A percentile compares a stretch with the other conserved stretches of the same genome.
Conservation (phyloP, 2,888 invertebrate species). For the Odontothrips loti region DNA sequence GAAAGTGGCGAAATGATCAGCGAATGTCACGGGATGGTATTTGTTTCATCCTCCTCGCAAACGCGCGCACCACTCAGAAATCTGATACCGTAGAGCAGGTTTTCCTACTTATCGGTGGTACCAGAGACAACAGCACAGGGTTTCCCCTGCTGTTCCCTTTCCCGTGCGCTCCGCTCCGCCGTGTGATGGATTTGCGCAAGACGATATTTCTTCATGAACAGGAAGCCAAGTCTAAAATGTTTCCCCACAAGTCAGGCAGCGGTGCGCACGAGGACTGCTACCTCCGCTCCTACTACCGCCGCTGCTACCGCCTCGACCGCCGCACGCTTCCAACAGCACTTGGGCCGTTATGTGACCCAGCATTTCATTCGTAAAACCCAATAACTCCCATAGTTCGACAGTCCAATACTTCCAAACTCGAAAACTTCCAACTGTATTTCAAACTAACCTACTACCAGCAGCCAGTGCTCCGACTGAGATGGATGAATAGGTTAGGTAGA, state of each 20-base stretch:
- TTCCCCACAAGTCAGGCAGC: background rate
- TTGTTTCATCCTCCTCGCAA: too few relatives aligned
- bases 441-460: constrained; percentile 17
- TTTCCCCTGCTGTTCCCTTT: too few relatives aligned
- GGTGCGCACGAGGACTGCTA: too few relatives aligned
- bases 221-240: constrained; percentile 8
- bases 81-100: too few relatives aligned
- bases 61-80: too few relatives aligned
- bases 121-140: too few relatives aligned
- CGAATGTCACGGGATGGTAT: too few relatives aligned
- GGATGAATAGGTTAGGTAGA: background rate
- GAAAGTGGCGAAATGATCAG: too few relatives aligned
- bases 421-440: constrained; percentile 26
- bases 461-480: constrained; percentile 1
- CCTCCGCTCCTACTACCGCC: too few relatives aligned
- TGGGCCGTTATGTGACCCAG: background rate
- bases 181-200: background rate
- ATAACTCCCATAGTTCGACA: constrained; percentile 5
- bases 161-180: background rate
- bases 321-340: background rate
- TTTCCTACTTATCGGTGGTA: too few relatives aligned
- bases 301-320: background rate
- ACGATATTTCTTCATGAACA: background rate
- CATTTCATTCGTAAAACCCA: constrained; percentile 9
- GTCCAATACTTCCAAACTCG: constrained; percentile 20